A percentile compares a stretch with the other conserved stretches of the same genome.
Conservation (phyloP, 2,113 vertebrate genomes). For the Pseudois nayaur region DNA sequence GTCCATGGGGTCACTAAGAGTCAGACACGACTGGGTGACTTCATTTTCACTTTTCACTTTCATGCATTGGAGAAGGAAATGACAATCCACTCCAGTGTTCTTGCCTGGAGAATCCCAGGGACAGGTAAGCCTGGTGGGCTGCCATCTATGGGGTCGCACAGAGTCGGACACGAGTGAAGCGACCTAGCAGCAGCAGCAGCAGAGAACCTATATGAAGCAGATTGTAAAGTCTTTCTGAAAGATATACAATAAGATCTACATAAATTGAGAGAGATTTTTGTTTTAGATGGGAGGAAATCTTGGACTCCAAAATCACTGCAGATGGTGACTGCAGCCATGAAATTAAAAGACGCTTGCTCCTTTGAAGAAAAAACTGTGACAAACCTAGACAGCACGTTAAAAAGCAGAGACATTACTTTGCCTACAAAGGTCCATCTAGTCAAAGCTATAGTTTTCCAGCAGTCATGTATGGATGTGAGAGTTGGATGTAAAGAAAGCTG, state of each 20-base stretch:
- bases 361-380: neutral
- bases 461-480: neutral
- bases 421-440: neutral
- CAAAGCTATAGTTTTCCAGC: neutral
- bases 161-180: rapidly evolving
- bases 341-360: neutral
- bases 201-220: neutral
- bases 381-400: neutral
- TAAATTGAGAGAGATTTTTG: neutral
- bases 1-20: too few species aligned
- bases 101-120: too few species aligned
- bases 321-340: neutral
- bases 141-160: too few species aligned
- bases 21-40: too few species aligned
- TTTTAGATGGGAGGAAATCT: neutral
- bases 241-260: neutral
- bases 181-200: too few species aligned
- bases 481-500: neutral
- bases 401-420: neutral
- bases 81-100: too few species aligned
- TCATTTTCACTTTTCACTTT: too few species aligned
- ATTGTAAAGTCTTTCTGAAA: neutral
- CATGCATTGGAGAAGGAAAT: too few species aligned
- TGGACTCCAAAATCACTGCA: neutral
- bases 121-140: too few species aligned